Percentiles rank a stretch among this genome's conserved stretches.
These are phyloP conservation scores for Dipus sagitta DNA, from an alignment of 2,797 vertebrate species.

Conservation along the genomic window DNA sequence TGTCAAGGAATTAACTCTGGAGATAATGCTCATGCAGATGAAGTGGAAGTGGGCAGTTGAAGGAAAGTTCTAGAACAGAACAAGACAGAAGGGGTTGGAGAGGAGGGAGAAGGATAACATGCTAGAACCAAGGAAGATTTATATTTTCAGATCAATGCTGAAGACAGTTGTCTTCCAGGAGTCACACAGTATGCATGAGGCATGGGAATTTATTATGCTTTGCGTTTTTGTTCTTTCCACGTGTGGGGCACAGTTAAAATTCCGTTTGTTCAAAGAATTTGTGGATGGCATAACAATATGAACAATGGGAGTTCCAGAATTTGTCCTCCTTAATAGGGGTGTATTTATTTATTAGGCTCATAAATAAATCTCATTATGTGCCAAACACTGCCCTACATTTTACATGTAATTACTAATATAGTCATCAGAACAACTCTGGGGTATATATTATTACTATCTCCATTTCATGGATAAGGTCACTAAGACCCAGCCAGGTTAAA, in stretches of 20 bases:
- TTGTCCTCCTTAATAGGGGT: background rate
- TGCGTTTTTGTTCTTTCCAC: background rate
- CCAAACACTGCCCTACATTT: background rate
- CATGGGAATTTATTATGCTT: background rate
- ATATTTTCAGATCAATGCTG: background rate
- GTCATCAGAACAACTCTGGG: background rate
- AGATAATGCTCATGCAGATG: conserved; percentile 31
- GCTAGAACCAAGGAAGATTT: background rate
- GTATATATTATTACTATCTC: background rate
- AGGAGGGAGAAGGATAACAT: background rate
- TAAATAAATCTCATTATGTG: background rate
- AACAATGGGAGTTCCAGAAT: background rate
- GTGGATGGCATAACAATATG: background rate
- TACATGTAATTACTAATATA: background rate
- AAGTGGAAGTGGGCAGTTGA: conserved; percentile 31
- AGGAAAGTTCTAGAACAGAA: conserved; percentile 1
- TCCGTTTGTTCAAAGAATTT: conserved; percentile 2
- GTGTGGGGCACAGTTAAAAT: background rate
- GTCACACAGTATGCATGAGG: background rate
- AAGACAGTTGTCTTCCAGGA: background rate
- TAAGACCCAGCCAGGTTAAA: background rate
- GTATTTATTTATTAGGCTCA: background rate
- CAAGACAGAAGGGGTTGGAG: background rate
- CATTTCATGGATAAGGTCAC: conserved; percentile 19
- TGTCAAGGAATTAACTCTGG: conserved; percentile 44